Evolutionary conservation across 2,888 invertebrate species (phyloP), one percentile per base, ranked within the genome.

Genomic region (Orthosia incerta): DNA sequence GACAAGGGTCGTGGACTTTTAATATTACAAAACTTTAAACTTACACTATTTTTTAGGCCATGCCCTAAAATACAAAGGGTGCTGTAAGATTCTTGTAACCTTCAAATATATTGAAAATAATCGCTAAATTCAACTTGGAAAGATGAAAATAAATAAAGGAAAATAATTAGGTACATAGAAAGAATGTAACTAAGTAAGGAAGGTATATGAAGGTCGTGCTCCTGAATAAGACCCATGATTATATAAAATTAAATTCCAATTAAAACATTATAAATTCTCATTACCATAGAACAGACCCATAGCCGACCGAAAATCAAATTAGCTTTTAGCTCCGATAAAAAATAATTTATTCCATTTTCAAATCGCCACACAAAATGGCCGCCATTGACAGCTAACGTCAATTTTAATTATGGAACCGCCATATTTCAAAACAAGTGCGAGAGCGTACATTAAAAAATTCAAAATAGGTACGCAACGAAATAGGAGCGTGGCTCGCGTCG

Each of bases 381-480:
- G 61, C 73, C 73, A 76, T 72, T 86, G 84, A 83, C 80, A 83
- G 77, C 71, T 31, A 51, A 56, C 62, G 85, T 83, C 84, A 85
- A 56, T 82, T 87, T 86, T 79, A 87, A 85, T 84, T 80, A 84
- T 64, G 57, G 65, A 76, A 71, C 69, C 67, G 71, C 71, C 79
- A 78, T 81, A 68, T 75, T 83, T 82, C 69, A 73, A 75, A 78
- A 76, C 73, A 80, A 76, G 71, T 82, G 74, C 60, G 63, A 61
- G 67, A 72, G 65, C 71, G 74, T 77, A 77, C 20, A 77, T 83
- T 87, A 76, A 83, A 86, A 89, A 87, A 88, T 88, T 85, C 83
- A 82, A 90, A 89, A 88, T 85, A 82, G 78, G 84, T 80, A 86
- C 86, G 82, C 83, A 85, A 76, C 84, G 84, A 86, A 89, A 88